A percentile compares a stretch with the other conserved stretches of the same genome.
Evolutionary conservation across 2,888 invertebrate species (phyloP).

Genomic region (Caenorhabditis sulstoni): DNA sequence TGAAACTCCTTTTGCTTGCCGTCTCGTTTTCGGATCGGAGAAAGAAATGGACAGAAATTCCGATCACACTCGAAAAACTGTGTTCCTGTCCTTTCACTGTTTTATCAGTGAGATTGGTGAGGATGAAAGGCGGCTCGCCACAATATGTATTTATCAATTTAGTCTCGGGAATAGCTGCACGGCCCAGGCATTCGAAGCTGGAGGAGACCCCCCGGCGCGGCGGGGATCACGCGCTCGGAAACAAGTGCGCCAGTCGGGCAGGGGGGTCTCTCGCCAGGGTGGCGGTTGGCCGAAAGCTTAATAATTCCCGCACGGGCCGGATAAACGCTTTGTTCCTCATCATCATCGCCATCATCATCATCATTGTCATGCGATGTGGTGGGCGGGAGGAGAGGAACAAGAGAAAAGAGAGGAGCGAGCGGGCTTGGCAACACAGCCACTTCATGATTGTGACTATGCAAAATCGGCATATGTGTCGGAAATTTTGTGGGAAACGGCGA

Average conservation of each 20-base stretch:
- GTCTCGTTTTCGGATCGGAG: background rate
- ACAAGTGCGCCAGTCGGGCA: slow-evolving; percentile 7
- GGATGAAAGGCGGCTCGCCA: slow-evolving; percentile 48
- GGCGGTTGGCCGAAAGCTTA: slow-evolving; percentile 25
- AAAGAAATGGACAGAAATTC: slow-evolving; percentile 10
- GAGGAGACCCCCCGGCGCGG: background rate
- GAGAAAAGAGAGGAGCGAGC: background rate
- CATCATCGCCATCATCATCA: too few species aligned
- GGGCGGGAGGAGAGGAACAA: too few species aligned
- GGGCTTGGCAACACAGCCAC: background rate
- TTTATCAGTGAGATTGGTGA: too few species aligned
- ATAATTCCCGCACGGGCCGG: slow-evolving; percentile 51
- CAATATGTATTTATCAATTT: slow-evolving; percentile 49
- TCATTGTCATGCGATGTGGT: too few species aligned
- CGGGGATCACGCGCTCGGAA: slow-evolving; percentile 2
- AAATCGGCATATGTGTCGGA: background rate
- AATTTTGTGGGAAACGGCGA: too few species aligned
- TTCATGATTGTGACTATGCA: background rate
- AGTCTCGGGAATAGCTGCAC: too few species aligned
- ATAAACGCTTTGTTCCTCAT: slow-evolving; percentile 56
- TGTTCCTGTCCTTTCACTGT: too few species aligned
- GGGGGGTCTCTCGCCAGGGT: background rate
- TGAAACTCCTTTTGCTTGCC: too few species aligned
- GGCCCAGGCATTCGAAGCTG: too few species aligned
- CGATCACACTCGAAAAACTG: slow-evolving; percentile 38